Percentiles rank a stretch among this genome's conserved stretches.
Conservation (phyloP, 2,888 invertebrate genomes). For the Parascotia fuliginaria region DNA sequence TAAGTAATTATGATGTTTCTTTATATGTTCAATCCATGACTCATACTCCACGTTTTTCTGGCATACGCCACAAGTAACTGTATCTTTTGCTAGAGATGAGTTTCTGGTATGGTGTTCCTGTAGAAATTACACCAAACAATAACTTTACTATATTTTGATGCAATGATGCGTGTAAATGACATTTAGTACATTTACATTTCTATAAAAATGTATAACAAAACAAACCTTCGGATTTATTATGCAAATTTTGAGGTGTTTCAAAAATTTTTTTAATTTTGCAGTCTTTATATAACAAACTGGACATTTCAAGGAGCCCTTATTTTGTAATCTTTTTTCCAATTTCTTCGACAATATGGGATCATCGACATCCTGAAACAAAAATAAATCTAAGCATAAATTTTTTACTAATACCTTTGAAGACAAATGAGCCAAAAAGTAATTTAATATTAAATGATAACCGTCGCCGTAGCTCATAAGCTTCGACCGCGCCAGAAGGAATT, state of each 20-base stretch:
- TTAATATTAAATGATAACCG: too few relatives aligned
- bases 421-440: too few relatives aligned
- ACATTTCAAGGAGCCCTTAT: conserved; percentile 46
- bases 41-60: conserved; percentile 22
- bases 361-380: conserved; percentile 50
- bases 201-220: too few relatives aligned
- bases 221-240: conserved; percentile 34
- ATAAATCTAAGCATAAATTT: too few relatives aligned
- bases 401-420: too few relatives aligned
- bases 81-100: conserved; percentile 7
- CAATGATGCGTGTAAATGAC: too few relatives aligned
- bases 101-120: conserved; percentile 14
- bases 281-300: conserved; percentile 49
- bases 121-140: too few relatives aligned
- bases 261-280: conserved; percentile 43
- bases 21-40: conserved; percentile 53
- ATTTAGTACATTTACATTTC: too few relatives aligned
- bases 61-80: conserved; percentile 34
- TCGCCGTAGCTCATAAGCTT: too few relatives aligned
- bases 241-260: conserved; percentile 50
- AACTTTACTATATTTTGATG: too few relatives aligned
- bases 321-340: conserved; percentile 43
- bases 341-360: conserved; percentile 44
- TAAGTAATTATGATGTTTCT: conserved; percentile 51
- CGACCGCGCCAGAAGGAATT: too few relatives aligned